A percentile compares a stretch with the other conserved stretches of the same genome.
Conservation (phyloP, 2,888 invertebrate genomes). For the Acrobasis consociella region DNA sequence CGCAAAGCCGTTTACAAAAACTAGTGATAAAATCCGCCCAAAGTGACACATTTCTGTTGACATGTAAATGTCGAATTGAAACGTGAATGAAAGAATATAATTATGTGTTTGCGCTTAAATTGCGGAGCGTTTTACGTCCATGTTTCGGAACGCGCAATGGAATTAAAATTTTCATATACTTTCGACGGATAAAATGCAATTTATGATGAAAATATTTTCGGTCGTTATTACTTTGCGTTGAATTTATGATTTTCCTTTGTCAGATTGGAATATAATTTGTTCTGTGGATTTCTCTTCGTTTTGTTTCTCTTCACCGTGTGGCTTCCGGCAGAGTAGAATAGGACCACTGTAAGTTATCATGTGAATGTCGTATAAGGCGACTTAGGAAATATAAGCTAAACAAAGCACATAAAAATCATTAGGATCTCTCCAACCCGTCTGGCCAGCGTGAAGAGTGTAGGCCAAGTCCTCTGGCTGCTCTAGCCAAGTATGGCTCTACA, state of each 20-base stretch:
- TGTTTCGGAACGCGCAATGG: background rate
- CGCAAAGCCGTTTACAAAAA: background rate
- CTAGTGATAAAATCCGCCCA: background rate
- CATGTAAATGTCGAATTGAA: background rate
- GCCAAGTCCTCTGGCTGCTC: no score
- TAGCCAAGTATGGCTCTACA: no score
- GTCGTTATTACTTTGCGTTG: background rate
- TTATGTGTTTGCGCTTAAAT: conserved; percentile 17
- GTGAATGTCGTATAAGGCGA: no score
- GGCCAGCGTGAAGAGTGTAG: no score
- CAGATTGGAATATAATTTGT: background rate
- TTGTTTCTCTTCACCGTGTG: no score
- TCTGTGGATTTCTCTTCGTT: background rate
- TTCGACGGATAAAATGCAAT: background rate
- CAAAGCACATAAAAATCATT: no score
- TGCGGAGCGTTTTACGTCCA: background rate
- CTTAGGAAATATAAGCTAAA: no score
- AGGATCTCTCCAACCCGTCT: no score
- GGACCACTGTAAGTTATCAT: no score
- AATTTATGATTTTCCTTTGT: background rate
- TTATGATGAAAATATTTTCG: background rate
- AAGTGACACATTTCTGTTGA: background rate
- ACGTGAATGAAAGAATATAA: conserved; percentile 10
- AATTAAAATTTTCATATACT: background rate
- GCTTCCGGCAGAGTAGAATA: no score